Base-by-base conservation (phyloP, 2,888 invertebrate species). In the Ormyrus thymus region DNA sequence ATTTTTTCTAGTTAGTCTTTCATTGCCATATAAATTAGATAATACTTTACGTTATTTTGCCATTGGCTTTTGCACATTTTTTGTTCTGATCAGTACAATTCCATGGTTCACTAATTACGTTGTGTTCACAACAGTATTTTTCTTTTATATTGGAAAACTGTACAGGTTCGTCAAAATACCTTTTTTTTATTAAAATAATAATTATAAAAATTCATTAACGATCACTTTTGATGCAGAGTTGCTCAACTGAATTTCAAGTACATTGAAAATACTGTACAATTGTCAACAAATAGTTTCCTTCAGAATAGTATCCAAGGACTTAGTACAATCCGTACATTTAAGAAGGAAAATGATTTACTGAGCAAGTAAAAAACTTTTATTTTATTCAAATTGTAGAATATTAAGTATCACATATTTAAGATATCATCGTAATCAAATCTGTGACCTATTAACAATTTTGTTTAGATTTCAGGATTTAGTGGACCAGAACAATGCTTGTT, bases 301-400 rank as follows among this genome's bases (percentile, higher is more conserved):
- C 90, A 91, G 0, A 91, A 92, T 0, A 92, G 93, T 1, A 88
- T 93, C 2, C 91, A 92, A 82, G 94, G 94, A 53, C 87, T 93
- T n/a, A 87, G 90, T 71, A 92, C 92, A 2, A 93, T 94, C 73
- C 92, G 92, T 82, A 93, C 94, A 1, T 93, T 92, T 85, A 91
- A 90, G n/a, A 93, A 92, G 82, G 91, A 92, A 81, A 85, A 89
- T 10, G 90, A 91, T 56, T 92, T 92, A 83, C 85, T 89, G 66
- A 86, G 89, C 79, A 90, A 89, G 91, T 92, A 86, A 83, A 86
- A n/a, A 15, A 66, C 50, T 45, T 50, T 51, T 50, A 53, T 59
- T 45, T 29, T 29, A 29, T 29, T 46, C n/a, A 29, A 13, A 43
- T 48, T 29, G 29, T 29, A 29, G 29, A 29, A 29, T 29, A 3